Evolutionary conservation across 1,140 invertebrate species (phyloP).

Genomic region (Temnothorax nylanderi): DNA sequence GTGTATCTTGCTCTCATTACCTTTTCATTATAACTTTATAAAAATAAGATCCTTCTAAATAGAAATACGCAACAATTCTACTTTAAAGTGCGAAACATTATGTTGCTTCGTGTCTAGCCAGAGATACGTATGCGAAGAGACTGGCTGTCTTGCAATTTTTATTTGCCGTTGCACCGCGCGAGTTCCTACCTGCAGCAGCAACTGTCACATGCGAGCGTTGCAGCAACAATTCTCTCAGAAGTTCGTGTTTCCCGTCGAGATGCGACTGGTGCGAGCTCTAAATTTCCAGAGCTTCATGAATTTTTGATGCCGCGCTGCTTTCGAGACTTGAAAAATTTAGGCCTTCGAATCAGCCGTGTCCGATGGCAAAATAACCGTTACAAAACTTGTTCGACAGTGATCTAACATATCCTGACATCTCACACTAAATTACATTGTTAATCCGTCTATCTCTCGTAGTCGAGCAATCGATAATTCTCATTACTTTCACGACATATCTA

Average conservation of each 20-base stretch:
- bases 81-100: not conserved
- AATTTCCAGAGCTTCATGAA: constrained; percentile 14
- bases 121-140: not conserved
- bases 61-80: not conserved
- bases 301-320: constrained; percentile 18
- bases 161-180: constrained; percentile 8
- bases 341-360: too few species aligned
- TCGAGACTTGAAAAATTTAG: constrained; percentile 15
- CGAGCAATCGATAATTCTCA: not conserved
- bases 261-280: not conserved
- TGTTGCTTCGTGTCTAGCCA: not conserved
- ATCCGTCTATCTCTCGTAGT: not conserved
- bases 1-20: not conserved
- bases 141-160: constrained; percentile 30
- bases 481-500: not conserved
- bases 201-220: constrained; percentile 28
- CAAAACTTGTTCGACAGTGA: not conserved
- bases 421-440: not conserved
- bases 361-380: not conserved
- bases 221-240: constrained; percentile 32
- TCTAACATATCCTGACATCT: not conserved
- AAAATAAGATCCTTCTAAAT: not conserved
- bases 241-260: constrained; percentile 14
- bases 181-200: not conserved
- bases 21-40: not conserved